Conservation (phyloP, 1,140 invertebrate genomes). For the Leucophenga varia region DNA sequence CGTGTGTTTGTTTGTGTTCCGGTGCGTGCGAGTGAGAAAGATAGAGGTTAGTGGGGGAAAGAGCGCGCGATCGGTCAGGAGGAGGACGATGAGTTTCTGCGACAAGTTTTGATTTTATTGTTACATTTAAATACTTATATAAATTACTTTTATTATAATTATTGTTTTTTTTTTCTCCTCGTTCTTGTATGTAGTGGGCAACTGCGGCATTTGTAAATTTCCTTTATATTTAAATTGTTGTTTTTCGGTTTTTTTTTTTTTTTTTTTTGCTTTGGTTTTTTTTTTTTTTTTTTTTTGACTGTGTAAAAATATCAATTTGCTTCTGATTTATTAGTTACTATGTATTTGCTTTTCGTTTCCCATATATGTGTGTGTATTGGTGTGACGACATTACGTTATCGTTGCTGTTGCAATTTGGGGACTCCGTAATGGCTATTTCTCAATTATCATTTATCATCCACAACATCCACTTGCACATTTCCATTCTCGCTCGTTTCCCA, state of each 20-base stretch:
- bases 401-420: too few species aligned
- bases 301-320: slow-evolving; percentile 52
- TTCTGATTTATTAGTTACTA: slow-evolving; percentile 29
- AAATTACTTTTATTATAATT: slow-evolving; percentile 51
- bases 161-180: slow-evolving; percentile 41
- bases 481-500: too few species aligned
- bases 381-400: neutral
- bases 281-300: slow-evolving; percentile 25
- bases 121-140: slow-evolving; percentile 53
- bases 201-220: slow-evolving; percentile 52
- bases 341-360: slow-evolving; percentile 27
- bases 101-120: slow-evolving; percentile 53
- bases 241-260: slow-evolving; percentile 24
- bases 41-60: too few species aligned
- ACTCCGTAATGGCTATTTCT: too few species aligned
- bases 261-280: slow-evolving; percentile 41
- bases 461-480: too few species aligned
- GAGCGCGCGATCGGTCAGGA: slow-evolving; percentile 15
- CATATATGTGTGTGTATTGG: too few species aligned
- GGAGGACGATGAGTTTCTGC: slow-evolving; percentile 26
- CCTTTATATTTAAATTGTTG: slow-evolving; percentile 45
- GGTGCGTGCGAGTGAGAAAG: slow-evolving; percentile 14
- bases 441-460: too few species aligned
- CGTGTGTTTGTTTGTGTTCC: slow-evolving; percentile 12
- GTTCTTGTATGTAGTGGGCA: slow-evolving; percentile 46